These are phyloP conservation scores for Trachythela sp. DNA, from an alignment of 64 coral and sea anemone genomes.

Conservation along the genomic window DNA sequence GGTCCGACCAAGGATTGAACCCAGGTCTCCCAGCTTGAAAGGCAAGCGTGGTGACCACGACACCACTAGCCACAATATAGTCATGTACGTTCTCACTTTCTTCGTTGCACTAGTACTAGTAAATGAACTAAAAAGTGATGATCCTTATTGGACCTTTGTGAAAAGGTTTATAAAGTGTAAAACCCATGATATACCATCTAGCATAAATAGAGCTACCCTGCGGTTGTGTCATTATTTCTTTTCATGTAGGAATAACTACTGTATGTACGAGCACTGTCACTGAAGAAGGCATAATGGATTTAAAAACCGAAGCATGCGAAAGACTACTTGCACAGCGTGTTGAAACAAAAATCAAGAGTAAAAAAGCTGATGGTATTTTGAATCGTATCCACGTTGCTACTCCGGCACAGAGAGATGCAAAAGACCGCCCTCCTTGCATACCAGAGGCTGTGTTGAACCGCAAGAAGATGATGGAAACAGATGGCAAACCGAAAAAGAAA, in stretches of 20 bases:
- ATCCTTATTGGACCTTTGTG: too few species aligned
- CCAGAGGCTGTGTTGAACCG: constrained; percentile 78
- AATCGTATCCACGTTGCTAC: constrained; percentile 94
- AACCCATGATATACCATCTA: neutral
- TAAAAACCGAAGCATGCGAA: constrained; percentile 84
- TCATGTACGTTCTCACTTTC: too few species aligned
- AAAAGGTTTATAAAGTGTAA: neutral
- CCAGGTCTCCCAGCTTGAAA: too few species aligned
- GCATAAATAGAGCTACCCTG: neutral
- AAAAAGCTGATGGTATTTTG: constrained; percentile 87
- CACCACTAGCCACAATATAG: too few species aligned
- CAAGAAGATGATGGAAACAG: constrained; percentile 73
- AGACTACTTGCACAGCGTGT: constrained; percentile 80
- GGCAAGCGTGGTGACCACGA: too few species aligned
- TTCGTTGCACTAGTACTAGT: too few species aligned
- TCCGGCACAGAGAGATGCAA: constrained; percentile 80
- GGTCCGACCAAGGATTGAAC: too few species aligned
- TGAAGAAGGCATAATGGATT: constrained; percentile 90
- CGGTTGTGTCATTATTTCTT: neutral
- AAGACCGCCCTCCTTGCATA: constrained; percentile 77
- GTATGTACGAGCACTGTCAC: constrained; percentile 78
- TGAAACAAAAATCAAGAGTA: constrained; percentile 89
- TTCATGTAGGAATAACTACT: constrained; percentile 58
- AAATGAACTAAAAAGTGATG: too few species aligned
- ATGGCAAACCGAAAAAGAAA: constrained; percentile 62